These are phyloP conservation scores for Diprion similis DNA, from an alignment of 1,140 invertebrate species.

Conservation along the genomic window DNA sequence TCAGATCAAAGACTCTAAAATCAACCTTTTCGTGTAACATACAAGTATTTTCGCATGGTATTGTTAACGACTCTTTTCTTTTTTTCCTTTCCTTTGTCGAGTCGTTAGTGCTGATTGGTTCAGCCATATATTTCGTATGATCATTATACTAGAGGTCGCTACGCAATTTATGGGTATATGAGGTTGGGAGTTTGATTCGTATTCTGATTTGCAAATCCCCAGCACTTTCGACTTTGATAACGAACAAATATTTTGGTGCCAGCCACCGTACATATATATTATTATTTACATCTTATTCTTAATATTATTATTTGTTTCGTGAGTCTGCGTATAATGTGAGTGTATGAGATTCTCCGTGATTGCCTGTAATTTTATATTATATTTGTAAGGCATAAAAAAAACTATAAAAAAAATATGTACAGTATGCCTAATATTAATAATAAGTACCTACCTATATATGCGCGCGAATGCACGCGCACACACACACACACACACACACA, in stretches of 20 bases:
- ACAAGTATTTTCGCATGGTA: too few relatives aligned
- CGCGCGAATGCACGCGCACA: too few relatives aligned
- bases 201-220: background rate
- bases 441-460: conserved; percentile 50
- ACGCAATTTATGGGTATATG: too few relatives aligned
- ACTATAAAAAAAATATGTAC: conserved; percentile 55
- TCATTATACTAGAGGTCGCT: too few relatives aligned
- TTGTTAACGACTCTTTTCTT: background rate
- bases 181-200: background rate
- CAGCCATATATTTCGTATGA: background rate
- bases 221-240: background rate
- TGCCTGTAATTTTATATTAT: conserved; percentile 63
- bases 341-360: conserved; percentile 46
- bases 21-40: background rate
- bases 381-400: conserved; percentile 58
- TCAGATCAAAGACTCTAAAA: background rate
- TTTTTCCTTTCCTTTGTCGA: background rate
- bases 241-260: background rate
- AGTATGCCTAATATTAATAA: conserved; percentile 60
- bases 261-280: too few relatives aligned
- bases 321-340: background rate
- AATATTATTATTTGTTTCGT: background rate
- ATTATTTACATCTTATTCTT: background rate
- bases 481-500: too few relatives aligned
- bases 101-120: background rate